Base-by-base conservation (phyloP, 2,888 invertebrate species). In the Aspidiotus destructor region DNA sequence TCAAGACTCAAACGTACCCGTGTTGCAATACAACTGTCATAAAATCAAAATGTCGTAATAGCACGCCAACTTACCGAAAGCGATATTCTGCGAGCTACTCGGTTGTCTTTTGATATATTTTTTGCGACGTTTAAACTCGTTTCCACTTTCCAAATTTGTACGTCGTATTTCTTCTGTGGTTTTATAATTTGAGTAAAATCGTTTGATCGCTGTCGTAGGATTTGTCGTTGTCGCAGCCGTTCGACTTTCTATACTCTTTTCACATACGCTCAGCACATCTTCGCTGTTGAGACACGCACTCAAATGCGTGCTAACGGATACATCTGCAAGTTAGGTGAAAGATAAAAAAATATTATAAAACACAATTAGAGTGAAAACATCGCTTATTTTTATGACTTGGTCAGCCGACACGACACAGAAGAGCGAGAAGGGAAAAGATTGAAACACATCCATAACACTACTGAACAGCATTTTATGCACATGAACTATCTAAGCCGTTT, bases 131-230 rank as follows among this genome's bases (percentile, higher is more conserved):
- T 65, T 65, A 28, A 57, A 65, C 55, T 65, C 65, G 54, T 58
- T 16, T 28, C 55, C 57, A 28, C 28, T 28, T 58, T 65, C 65
- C 57, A 58, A 65, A 58, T 65, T 65, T 15, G 65, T 42, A 58
- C 65, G 57, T 15, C 65, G 65, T 65, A 65, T 65, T 41, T 65
- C 65, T 17, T 65, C 65, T 42, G 65, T 65, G 40, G 15, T 42
- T 28, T 65, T 65, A n/a, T 65, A 65, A 58, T 65, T 65, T 11
- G 65, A 16, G 58, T 58, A 65, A 42, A 58, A 55, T 13, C 65
- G 65, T 58, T 65, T 65, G 8, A 42, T 17, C 65, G 58, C 9
- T 13, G 42, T 40, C 8, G 15, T 62, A 10, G 15, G 48, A 28
- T 28, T 28, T 5, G 28, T 28, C 10, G 16, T 64, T 16, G 28